These are phyloP conservation scores for Bursaphelenchus okinawaensis DNA, from an alignment of 2,888 invertebrate genomes.

Conservation along the genomic window DNA sequence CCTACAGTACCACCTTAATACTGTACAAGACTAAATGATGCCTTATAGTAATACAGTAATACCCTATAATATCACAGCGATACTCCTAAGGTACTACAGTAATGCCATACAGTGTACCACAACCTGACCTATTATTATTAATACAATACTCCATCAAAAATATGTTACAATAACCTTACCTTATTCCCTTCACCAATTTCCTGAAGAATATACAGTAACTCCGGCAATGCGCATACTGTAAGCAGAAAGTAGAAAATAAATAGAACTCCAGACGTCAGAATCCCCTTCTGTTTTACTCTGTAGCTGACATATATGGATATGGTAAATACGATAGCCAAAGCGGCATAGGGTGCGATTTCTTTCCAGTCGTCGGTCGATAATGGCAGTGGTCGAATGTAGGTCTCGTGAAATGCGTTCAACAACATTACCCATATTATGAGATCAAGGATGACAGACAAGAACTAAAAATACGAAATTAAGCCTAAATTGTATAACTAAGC, in stretches of 20 bases:
- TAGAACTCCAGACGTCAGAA: slow-evolving; percentile 53
- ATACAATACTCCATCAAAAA: background rate
- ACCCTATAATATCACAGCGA: no score
- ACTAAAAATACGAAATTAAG: slow-evolving; percentile 12
- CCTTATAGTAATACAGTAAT: no score
- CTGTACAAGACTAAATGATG: no score
- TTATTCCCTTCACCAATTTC: background rate
- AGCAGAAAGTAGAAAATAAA: slow-evolving; percentile 48
- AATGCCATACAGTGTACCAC: no score
- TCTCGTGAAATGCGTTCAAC: slow-evolving; percentile 8
- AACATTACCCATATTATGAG: slow-evolving; percentile 7
- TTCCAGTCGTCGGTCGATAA: background rate
- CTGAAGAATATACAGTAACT: slow-evolving; percentile 17
- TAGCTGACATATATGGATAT: slow-evolving; percentile 41
- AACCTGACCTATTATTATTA: no score
- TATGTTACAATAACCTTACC: background rate
- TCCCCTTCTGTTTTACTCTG: slow-evolving; percentile 48
- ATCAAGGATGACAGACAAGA: slow-evolving; percentile 5
- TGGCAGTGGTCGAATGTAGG: background rate
- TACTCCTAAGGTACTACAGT: no score
- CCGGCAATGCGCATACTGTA: slow-evolving; percentile 34
- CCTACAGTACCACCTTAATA: no score
- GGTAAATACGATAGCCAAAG: slow-evolving; percentile 14
- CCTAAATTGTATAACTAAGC: no score
- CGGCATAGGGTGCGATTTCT: background rate